phyloP scores from a whole-genome alignment of 2,888 invertebrate genomes.

The Calameuta filiformis region DNA sequence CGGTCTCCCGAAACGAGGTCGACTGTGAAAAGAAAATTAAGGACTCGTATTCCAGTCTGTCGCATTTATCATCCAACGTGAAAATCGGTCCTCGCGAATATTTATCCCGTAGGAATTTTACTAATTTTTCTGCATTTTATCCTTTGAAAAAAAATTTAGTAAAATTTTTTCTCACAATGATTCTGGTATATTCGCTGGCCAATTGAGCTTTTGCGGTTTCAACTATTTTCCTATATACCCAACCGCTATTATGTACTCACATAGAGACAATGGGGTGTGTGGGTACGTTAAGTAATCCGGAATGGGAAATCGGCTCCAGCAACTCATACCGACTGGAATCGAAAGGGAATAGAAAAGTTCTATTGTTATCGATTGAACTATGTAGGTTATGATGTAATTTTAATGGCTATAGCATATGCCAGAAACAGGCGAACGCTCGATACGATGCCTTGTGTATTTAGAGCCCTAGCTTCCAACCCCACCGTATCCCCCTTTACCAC shows the following conservation, averaged over 20 bases:
- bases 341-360: not conserved
- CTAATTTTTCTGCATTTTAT: not conserved
- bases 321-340: not conserved
- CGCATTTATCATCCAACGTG: not conserved
- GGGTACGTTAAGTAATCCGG: not conserved
- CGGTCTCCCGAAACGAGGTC: not conserved
- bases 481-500: not conserved
- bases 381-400: constrained; percentile 20
- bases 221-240: not conserved
- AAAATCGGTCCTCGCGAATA: not conserved
- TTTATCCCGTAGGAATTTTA: not conserved
- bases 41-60: not conserved
- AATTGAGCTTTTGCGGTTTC: not conserved
- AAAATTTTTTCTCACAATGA: not conserved
- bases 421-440: constrained; percentile 3
- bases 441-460: not conserved
- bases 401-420: constrained; percentile 13
- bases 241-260: not conserved
- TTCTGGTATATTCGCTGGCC: not conserved
- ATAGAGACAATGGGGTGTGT: not conserved
- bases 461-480: not conserved
- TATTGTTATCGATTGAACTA: constrained; percentile 2
- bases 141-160: not conserved
- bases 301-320: not conserved
- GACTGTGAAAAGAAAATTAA: not conserved